Conservation (phyloP, 2,888 invertebrate species). For the Plebejus argus region DNA sequence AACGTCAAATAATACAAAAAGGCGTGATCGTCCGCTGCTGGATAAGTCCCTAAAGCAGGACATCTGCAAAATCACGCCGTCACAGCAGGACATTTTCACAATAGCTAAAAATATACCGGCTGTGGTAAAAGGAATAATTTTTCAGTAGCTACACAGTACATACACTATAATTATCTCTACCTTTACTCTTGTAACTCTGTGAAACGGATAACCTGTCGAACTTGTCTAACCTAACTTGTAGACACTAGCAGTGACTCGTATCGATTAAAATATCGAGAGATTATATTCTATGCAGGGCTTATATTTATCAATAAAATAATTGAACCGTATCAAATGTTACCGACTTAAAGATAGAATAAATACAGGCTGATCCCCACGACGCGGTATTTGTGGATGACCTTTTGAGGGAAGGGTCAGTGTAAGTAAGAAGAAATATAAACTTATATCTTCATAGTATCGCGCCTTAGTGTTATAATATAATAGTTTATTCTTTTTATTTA, state of each 20-base stretch:
- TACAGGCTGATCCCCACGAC: background rate
- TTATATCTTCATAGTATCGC: background rate
- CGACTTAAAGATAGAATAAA: background rate
- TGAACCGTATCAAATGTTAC: slow-evolving; percentile 17
- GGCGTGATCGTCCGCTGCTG: no score
- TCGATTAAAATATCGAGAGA: background rate
- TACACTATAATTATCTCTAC: no score
- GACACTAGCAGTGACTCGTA: no score
- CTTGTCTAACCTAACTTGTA: no score
- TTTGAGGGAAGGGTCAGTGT: background rate
- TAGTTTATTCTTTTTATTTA: background rate
- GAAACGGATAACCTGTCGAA: background rate
- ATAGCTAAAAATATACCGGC: no score
- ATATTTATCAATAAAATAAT: slow-evolving; percentile 7
- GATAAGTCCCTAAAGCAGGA: no score
- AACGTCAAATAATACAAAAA: no score
- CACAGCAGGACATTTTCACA: no score
- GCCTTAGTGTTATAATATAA: background rate
- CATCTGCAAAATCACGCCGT: no score
- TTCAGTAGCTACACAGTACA: no score
- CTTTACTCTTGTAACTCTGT: no score
- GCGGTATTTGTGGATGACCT: slow-evolving; percentile 9
- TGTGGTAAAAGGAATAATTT: no score
- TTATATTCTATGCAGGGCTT: background rate
- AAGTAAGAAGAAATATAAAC: background rate